phyloP scores from a whole-genome alignment of 2,113 vertebrate species.

The Megaleporinus macrocephalus region DNA sequence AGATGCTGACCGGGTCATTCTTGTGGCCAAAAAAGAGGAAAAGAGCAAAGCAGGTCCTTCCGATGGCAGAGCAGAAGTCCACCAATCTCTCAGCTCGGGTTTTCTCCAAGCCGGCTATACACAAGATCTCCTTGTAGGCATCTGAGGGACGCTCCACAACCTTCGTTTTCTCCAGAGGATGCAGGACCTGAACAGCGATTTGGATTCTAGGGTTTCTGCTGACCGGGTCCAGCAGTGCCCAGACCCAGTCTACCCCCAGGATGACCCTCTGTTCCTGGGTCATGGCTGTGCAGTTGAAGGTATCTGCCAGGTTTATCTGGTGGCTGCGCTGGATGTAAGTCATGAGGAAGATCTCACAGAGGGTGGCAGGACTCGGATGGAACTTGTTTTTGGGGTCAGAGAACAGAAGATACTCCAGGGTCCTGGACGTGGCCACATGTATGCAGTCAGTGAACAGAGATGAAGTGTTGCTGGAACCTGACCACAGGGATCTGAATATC shows the following conservation, averaged over 20 bases:
- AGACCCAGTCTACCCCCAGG: slow-evolving; percentile 79
- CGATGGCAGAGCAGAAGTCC: slow-evolving; percentile 74
- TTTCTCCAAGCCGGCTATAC: slow-evolving; percentile 64
- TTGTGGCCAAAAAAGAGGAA: slow-evolving; percentile 75
- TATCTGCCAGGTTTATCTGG: slow-evolving; percentile 63
- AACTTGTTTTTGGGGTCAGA: slow-evolving; percentile 74
- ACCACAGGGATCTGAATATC: slow-evolving; percentile 64
- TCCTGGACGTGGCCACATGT: slow-evolving; percentile 63
- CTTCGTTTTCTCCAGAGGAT: slow-evolving; percentile 55
- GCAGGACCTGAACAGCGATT: slow-evolving; percentile 73
- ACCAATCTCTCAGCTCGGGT: slow-evolving; percentile 70
- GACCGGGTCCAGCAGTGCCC: slow-evolving; percentile 70
- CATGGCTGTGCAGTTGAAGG: slow-evolving; percentile 77
- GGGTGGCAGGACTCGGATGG: slow-evolving; percentile 53
- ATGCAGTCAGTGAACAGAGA: slow-evolving; percentile 70
- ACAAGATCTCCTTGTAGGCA: slow-evolving; percentile 56
- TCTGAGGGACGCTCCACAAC: slow-evolving; percentile 4
- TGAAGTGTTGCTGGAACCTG: slow-evolving; percentile 25
- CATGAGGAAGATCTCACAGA: slow-evolving; percentile 78
- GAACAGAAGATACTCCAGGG: slow-evolving; percentile 76
- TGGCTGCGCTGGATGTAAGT: slow-evolving; percentile 73
- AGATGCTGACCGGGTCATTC: slow-evolving; percentile 69
- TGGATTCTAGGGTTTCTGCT: slow-evolving; percentile 73
- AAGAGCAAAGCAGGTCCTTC: slow-evolving; percentile 78
- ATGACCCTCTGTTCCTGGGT: slow-evolving; percentile 73